Evolutionary conservation across 2,888 invertebrate genomes (phyloP), one percentile per base, ranked within the genome.

Genomic region (Nebria brevicollis): DNA sequence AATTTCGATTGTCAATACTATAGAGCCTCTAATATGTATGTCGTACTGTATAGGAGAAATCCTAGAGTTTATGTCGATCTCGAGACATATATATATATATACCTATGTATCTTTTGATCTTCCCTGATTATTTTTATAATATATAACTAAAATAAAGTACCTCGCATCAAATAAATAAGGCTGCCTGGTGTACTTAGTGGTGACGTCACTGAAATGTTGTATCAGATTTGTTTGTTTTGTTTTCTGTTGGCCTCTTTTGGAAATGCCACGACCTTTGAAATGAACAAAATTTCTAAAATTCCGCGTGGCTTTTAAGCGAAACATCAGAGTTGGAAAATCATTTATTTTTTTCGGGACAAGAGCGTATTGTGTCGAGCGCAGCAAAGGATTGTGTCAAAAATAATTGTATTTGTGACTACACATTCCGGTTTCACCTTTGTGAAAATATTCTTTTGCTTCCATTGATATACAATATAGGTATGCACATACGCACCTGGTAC

Each of bases 161-260:
- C 20, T 20, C 20, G 20, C 20, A 20, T 66, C 66, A 66, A 4
- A 66, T 11, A 66, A 13, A 66, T 66, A 6, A 2, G 25, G 10
- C 66, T 20, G 11, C n/a, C 5, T 34, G 34, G 4, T 70, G 2
- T 54, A 26, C 70, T 72, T 42, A 43, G 41, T 43, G 76, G 13
- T 72, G 77, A 70, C 77, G 70, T 77, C 77, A 68, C 68, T 15
- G 4, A n/a, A 77, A 70, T 13, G 72, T 72, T 41, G n/a, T n/a
- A 41, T 72, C 42, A 20, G 42, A 73, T 20, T 34, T 70, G 34
- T 70, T 26, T 70, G 25, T 34, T 54, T 54, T 54, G 8, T 54
- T 13, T 54, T 13, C 8, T 6, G 54, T 54, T 54, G 8, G 7
- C 54, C 4, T 13, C 54, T 54, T 54, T 54, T 13, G 20, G 26